A percentile compares a stretch with the other conserved stretches of the same genome.
Evolutionary conservation across 2,888 invertebrate species (phyloP).

Genomic region (Myopa testacea): DNA sequence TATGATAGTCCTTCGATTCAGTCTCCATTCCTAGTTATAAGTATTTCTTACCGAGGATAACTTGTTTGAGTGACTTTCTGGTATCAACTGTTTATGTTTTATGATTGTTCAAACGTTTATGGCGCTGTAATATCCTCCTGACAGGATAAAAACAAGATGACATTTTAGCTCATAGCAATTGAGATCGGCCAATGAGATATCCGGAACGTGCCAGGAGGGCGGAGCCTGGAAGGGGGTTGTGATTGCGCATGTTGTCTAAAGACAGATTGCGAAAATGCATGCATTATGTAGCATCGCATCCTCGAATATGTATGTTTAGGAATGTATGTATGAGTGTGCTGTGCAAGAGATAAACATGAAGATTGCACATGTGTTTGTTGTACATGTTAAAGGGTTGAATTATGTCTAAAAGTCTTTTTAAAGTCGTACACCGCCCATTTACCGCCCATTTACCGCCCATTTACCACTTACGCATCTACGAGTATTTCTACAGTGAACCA

Average conservation of each 20-base stretch:
- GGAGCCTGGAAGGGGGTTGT: slow-evolving; percentile 5
- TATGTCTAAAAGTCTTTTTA: too few relatives aligned
- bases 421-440: too few relatives aligned
- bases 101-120: background rate
- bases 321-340: background rate
- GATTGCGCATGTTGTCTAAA: slow-evolving; percentile 24
- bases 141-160: slow-evolving; percentile 1
- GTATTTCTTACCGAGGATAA: background rate
- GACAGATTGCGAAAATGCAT: too few relatives aligned
- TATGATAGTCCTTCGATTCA: slow-evolving; percentile 34
- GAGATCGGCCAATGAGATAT: slow-evolving; percentile 8
- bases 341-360: background rate
- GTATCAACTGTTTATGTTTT: slow-evolving; percentile 19
- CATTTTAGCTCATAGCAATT: background rate
- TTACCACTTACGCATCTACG: too few relatives aligned
- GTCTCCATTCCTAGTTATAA: slow-evolving; percentile 10
- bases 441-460: too few relatives aligned
- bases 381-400: too few relatives aligned
- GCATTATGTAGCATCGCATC: too few relatives aligned
- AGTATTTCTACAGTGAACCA: too few relatives aligned
- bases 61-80: slow-evolving; percentile 9
- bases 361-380: background rate
- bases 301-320: background rate
- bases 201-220: background rate
- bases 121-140: background rate